phyloP scores from a whole-genome alignment of 2,888 invertebrate species.

The Dorcus parallelipipedus region DNA sequence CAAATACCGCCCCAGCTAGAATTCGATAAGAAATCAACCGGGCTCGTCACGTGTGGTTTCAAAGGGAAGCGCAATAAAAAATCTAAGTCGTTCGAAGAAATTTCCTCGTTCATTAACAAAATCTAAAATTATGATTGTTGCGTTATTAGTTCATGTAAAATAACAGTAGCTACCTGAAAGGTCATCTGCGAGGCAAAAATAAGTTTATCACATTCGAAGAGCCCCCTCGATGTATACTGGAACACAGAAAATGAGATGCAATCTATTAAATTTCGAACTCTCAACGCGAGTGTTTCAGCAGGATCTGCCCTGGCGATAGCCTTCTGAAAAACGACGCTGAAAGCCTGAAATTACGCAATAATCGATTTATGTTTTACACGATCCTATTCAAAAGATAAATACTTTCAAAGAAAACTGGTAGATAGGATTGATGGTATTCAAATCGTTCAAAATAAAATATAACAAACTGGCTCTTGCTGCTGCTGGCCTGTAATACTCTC shows the following conservation, averaged over 20 bases:
- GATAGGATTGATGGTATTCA: constrained; percentile 94
- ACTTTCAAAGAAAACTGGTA: constrained; percentile 96
- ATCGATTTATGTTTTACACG: neutral
- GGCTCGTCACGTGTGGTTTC: constrained; percentile 88
- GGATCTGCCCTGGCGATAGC: constrained; percentile 87
- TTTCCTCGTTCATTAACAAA: constrained; percentile 80
- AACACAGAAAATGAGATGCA: constrained; percentile 93
- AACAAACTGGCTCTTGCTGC: constrained; percentile 89
- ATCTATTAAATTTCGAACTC: constrained; percentile 88
- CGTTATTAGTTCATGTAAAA: neutral
- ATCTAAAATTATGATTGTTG: constrained; percentile 56
- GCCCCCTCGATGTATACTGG: constrained; percentile 88
- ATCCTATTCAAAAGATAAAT: constrained; percentile 9
- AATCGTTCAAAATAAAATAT: constrained; percentile 92
- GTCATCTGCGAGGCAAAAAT: constrained; percentile 96
- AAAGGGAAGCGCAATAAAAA: constrained; percentile 90
- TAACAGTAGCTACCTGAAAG: constrained; percentile 65
- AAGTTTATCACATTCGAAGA: constrained; percentile 95
- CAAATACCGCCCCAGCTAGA: constrained; percentile 94
- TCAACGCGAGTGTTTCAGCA: constrained; percentile 69
- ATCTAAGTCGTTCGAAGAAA: constrained; percentile 81
- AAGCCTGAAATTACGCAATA: constrained; percentile 64
- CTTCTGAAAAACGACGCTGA: constrained; percentile 96
- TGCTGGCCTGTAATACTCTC: constrained; percentile 84
- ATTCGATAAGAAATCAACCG: constrained; percentile 92